Evolutionary conservation across 37 sponge, comb jelly and placozoan genomes (phyloP), one percentile per base, ranked within the genome.

Genomic region (Halichondria panicea): DNA sequence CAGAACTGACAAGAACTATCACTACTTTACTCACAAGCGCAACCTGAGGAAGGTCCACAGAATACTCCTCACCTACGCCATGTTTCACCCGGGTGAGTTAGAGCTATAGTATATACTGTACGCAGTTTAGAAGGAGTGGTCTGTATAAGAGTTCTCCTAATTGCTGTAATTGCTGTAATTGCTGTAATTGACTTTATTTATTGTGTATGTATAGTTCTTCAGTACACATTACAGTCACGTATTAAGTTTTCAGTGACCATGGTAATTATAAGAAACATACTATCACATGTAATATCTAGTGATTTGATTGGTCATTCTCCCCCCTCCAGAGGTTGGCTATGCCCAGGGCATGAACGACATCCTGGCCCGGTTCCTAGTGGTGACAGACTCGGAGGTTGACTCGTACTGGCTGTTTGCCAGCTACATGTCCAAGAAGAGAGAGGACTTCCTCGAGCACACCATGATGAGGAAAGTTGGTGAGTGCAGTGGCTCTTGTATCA

Each of bases 271-370:
- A n/a, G n/a, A n/a, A n/a, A n/a, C n/a, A n/a, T n/a, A n/a, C n/a
- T n/a, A n/a, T n/a, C n/a, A n/a, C n/a, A n/a, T n/a, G n/a, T n/a
- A n/a, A n/a, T n/a, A n/a, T n/a, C n/a, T n/a, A n/a, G n/a, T n/a
- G n/a, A n/a, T n/a, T n/a, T n/a, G n/a, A n/a, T n/a, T n/a, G n/a
- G n/a, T n/a, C n/a, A n/a, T n/a, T n/a, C n/a, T n/a, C n/a, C n/a
- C 53, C 43, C 55, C 41, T 55, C 31, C 39, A 92, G 96, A 89
- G 25, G 43, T 95, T 24, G 78, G 84, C 28, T 96, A 96, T 57
- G 72, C 70, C 21, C 96, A 96, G 43, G 96, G 96, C 7, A 93
- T 93, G 93, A 96, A 96, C 58, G 96, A 96, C 67, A 70, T 96
- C 44, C 73, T 88, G 21, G 81, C 89, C 6, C 56, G 93, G 62